Base-by-base conservation (phyloP, 2,797 vertebrate genomes). In the Aulostomus chinensis region DNA sequence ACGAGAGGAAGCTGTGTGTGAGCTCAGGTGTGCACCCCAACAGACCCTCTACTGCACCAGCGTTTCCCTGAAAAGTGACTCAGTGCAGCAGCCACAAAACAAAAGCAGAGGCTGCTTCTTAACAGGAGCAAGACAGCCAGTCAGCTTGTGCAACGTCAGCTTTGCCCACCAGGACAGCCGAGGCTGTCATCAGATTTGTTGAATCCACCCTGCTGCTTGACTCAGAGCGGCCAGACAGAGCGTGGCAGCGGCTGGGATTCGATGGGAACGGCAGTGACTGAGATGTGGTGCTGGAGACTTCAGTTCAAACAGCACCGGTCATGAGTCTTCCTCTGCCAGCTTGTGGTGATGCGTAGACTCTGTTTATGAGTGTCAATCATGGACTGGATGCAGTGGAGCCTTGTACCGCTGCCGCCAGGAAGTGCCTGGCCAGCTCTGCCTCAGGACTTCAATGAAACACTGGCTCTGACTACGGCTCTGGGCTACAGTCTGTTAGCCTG, bases 401-500 rank as follows among this genome's bases (percentile, higher is more conserved):
- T 78, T 1, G 14, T 59, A 1, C 46, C 77, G 0, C 9, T 65
- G 1, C 35, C 40, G 1, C 0, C 53, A 15, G 65, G 46, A 46
- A 49, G 45, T 21, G 3, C 40, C 15, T 68, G 72, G 63, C 32
- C 61, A 0, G 18, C 42, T 6, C 0, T 62, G 36, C 63, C 72
- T 41, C 71, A 52, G 61, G 77, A 81, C 58, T 24, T 71, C 2
- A 70, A 16, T 9, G 76, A 80, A 10, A 63, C 73, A 2, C 70
- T 85, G 58, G 68, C 73, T 59, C 83, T 89, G 36, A 78, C 76
- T 18, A 68, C 64, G 1, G 76, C 85, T 30, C 81, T 85, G 45
- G 72, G 84, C 24, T 89, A 77, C 69, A 82, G 77, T 17, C 78
- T 87, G 56, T 54, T 86, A 31, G 72, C 65, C 31, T 78, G 82